These are phyloP conservation scores for Anoncus sp. DNA, from an alignment of 2,888 invertebrate species.

Conservation along the genomic window DNA sequence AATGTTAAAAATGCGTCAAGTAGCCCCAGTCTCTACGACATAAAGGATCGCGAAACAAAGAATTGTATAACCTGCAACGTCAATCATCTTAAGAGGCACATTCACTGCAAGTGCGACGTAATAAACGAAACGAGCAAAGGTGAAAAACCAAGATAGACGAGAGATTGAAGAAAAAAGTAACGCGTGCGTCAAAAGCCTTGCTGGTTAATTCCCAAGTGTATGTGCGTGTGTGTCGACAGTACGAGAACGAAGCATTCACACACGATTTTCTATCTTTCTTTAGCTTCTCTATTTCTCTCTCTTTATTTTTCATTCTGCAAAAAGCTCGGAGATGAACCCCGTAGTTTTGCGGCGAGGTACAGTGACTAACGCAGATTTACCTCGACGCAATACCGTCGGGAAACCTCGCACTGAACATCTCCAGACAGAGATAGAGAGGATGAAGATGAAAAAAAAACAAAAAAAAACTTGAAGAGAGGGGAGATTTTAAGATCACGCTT, in stretches of 20 bases:
- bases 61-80: background rate
- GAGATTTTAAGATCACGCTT: background rate
- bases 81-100: background rate
- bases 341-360: slow-evolving; percentile 18
- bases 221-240: slow-evolving; percentile 2
- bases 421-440: background rate
- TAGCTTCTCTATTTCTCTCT: background rate
- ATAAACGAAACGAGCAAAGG: background rate
- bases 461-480: background rate
- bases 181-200: background rate
- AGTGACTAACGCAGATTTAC: slow-evolving; percentile 54
- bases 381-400: slow-evolving; percentile 52
- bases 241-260: background rate
- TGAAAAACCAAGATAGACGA: background rate
- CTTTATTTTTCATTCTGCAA: slow-evolving; percentile 15
- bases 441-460: background rate
- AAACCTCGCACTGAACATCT: slow-evolving; percentile 1
- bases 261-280: slow-evolving; percentile 1
- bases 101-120: too few relatives aligned
- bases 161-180: background rate
- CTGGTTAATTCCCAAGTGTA: slow-evolving; percentile 6
- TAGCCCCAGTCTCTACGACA: too few relatives aligned
- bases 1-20: too few relatives aligned
- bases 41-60: background rate
- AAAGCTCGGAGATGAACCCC: slow-evolving; percentile 8